phyloP scores from a whole-genome alignment of 2,797 vertebrate genomes.

The Rhinogobio ventralis region DNA sequence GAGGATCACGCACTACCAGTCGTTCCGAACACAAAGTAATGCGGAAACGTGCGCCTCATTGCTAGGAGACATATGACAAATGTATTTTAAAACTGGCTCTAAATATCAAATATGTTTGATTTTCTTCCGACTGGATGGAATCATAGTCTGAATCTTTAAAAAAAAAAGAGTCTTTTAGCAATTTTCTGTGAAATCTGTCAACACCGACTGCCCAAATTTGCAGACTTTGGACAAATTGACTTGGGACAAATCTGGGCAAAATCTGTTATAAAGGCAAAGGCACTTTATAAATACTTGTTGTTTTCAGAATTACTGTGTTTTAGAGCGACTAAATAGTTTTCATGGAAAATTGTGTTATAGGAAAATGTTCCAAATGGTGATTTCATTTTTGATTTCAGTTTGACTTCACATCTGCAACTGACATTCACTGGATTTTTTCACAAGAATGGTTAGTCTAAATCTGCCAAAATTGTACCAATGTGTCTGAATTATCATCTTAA shows the following conservation, averaged over 20 bases:
- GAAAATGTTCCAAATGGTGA: slow-evolving; percentile 29
- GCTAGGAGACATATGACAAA: neutral
- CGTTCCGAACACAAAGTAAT: neutral
- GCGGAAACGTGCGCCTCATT: neutral
- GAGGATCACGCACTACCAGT: neutral
- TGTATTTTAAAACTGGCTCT: neutral
- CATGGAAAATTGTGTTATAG: neutral
- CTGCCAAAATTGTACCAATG: neutral
- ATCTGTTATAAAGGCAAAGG: neutral
- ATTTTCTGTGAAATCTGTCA: neutral
- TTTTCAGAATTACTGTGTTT: neutral
- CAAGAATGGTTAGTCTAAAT: slow-evolving; percentile 90
- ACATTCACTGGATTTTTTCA: slow-evolving; percentile 99
- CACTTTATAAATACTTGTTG: neutral
- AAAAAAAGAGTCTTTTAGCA: neutral
- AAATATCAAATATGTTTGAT: neutral
- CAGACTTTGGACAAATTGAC: too few species aligned
- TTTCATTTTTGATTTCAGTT: slow-evolving; percentile 72
- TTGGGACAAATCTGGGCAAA: neutral
- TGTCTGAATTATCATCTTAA: neutral
- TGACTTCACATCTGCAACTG: slow-evolving; percentile 96
- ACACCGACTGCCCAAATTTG: neutral
- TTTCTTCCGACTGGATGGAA: neutral
- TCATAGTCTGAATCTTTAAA: neutral
- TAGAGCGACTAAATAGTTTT: neutral